phyloP scores from a whole-genome alignment of 2,888 invertebrate genomes.

The Hololepta plana region DNA sequence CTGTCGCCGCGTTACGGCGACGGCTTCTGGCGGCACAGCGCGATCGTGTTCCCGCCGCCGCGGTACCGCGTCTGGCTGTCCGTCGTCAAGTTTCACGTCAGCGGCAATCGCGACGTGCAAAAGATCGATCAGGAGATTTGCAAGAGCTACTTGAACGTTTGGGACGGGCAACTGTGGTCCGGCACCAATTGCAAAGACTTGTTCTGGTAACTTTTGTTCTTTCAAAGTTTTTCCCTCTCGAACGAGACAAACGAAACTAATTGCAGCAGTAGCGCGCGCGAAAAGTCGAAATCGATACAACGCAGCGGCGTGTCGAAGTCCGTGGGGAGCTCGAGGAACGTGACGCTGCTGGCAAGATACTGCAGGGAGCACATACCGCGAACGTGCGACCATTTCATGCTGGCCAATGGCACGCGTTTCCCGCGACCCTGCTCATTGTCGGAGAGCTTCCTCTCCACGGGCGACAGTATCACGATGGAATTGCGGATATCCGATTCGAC shows the following conservation, averaged over 20 bases:
- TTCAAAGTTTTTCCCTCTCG: too few species aligned
- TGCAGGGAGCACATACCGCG: slow-evolving; percentile 67
- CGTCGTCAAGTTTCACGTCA: slow-evolving; percentile 69
- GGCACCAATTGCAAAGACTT: slow-evolving; percentile 64
- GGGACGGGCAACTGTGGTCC: slow-evolving; percentile 68
- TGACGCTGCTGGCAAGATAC: slow-evolving; percentile 61
- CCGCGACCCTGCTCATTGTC: slow-evolving; percentile 57
- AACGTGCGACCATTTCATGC: slow-evolving; percentile 66
- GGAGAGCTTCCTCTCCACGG: slow-evolving; percentile 69
- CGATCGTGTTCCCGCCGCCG: slow-evolving; percentile 36
- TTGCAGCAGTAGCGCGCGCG: too few species aligned
- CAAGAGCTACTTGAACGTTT: slow-evolving; percentile 66
- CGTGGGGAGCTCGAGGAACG: slow-evolving; percentile 40
- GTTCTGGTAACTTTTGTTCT: slow-evolving; percentile 53
- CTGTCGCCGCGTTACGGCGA: slow-evolving; percentile 33
- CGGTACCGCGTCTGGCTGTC: slow-evolving; percentile 75
- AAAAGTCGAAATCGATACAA: too few species aligned
- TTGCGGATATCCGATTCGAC: slow-evolving; percentile 66
- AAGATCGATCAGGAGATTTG: slow-evolving; percentile 59
- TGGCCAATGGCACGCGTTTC: slow-evolving; percentile 32
- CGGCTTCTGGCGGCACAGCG: slow-evolving; percentile 29
- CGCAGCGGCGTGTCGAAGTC: too few species aligned
- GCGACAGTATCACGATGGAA: slow-evolving; percentile 64
- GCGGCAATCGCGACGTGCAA: slow-evolving; percentile 39
- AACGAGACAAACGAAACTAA: too few species aligned